Conservation (phyloP, 2,113 vertebrate genomes). For the Hypocryptadius cinnamomeus region DNA sequence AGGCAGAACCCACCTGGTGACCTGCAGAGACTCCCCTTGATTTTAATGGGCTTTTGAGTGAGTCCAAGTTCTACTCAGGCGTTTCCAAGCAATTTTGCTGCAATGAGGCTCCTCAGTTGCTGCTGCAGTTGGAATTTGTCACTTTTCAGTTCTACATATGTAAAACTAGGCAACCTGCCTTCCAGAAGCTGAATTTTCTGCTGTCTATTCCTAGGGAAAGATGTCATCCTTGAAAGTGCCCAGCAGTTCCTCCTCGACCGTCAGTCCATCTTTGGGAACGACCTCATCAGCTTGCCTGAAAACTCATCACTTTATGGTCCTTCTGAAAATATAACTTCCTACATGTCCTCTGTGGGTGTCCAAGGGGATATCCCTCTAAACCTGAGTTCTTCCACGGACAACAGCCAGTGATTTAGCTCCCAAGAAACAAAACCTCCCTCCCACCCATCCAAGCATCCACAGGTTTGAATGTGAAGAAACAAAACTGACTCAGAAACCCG, state of each 20-base stretch:
- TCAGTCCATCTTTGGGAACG: slow-evolving; percentile 10
- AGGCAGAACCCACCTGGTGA: neutral
- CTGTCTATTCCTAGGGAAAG: slow-evolving; percentile 11
- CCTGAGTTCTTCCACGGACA: slow-evolving; percentile 29
- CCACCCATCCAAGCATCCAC: neutral
- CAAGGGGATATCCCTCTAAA: slow-evolving; percentile 22
- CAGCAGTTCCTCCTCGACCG: slow-evolving; percentile 8
- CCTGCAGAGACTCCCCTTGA: neutral
- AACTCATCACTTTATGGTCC: slow-evolving; percentile 28
- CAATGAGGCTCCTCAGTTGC: neutral
- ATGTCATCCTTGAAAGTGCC: slow-evolving; percentile 15
- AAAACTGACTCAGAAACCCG: slow-evolving; percentile 1
- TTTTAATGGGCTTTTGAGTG: neutral
- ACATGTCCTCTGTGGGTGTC: neutral
- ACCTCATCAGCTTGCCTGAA: slow-evolving; percentile 36
- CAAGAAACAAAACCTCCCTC: neutral
- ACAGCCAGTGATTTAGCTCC: slow-evolving; percentile 5
- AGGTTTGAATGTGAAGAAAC: slow-evolving; percentile 52
- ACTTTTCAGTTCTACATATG: neutral
- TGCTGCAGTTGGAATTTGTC: neutral
- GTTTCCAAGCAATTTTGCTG: neutral
- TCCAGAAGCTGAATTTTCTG: neutral
- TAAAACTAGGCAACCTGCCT: neutral
- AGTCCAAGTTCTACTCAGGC: neutral
- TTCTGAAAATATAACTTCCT: slow-evolving; percentile 31